A percentile compares a stretch with the other conserved stretches of the same genome.
Evolutionary conservation across 2,113 vertebrate genomes (phyloP).

Genomic region (Leptosomus discolor): DNA sequence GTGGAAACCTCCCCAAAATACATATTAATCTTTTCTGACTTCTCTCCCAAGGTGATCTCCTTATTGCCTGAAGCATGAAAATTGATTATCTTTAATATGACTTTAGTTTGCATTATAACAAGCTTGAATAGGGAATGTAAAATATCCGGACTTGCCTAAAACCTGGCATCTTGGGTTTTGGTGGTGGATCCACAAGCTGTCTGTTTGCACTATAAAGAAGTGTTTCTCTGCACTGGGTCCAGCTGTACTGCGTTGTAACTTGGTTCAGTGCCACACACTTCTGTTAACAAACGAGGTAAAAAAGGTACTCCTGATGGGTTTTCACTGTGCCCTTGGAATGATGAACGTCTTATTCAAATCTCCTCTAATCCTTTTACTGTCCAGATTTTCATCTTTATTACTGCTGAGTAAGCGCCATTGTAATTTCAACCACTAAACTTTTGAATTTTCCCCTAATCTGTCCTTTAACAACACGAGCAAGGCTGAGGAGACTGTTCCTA

Average conservation of each 20-base stretch:
- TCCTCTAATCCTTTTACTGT: not conserved
- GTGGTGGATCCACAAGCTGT: not conserved
- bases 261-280: not conserved
- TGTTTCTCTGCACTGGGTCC: not conserved
- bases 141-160: not conserved
- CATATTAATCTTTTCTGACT: not conserved
- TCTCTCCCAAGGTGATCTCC: not conserved
- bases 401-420: not conserved
- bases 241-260: not conserved
- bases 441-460: not conserved
- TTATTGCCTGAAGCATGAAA: conserved; percentile 21
- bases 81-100: conserved; percentile 25
- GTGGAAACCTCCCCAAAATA: conserved; percentile 14
- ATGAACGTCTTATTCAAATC: not conserved
- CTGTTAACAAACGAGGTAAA: not conserved
- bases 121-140: not conserved
- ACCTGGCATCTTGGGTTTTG: not conserved
- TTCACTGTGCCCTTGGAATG: not conserved
- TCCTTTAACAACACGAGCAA: not conserved
- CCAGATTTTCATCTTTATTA: not conserved
- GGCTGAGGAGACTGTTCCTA: not conserved
- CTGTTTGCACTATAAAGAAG: not conserved
- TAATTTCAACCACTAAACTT: not conserved
- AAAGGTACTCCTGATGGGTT: not conserved
- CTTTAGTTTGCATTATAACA: conserved; percentile 16